A percentile compares a stretch with the other conserved stretches of the same genome.
These are phyloP conservation scores for Micrastur ruficollis DNA, from an alignment of 2,797 vertebrate genomes.

Conservation along the genomic window DNA sequence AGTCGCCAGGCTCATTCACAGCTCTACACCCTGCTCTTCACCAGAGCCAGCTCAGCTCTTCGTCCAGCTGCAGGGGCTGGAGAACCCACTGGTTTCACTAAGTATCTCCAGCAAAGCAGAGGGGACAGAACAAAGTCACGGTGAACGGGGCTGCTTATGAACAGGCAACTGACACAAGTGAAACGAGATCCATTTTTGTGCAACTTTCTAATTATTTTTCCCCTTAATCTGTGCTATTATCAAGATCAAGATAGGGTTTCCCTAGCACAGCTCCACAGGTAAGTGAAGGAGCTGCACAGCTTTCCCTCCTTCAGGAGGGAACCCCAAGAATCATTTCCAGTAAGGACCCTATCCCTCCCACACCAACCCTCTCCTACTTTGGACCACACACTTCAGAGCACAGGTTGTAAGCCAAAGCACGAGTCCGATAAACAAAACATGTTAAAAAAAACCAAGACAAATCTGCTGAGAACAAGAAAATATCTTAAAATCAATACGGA, in stretches of 20 bases:
- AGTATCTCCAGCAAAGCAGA: not conserved
- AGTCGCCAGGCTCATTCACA: not conserved
- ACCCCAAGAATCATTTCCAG: not conserved
- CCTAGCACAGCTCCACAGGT: not conserved
- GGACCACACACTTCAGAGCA: not conserved
- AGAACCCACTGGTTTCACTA: not conserved
- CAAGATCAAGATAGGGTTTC: not conserved
- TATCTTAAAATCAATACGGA: not conserved
- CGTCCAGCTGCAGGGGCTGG: not conserved
- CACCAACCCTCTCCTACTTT: not conserved
- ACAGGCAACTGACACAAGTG: not conserved
- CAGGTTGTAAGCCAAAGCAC: not conserved
- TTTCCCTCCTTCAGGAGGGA: not conserved
- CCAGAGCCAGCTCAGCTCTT: not conserved
- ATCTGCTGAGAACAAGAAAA: not conserved
- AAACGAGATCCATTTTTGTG: not conserved
- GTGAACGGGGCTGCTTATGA: not conserved
- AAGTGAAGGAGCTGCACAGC: not conserved
- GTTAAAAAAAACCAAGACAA: not conserved
- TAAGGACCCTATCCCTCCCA: not conserved
- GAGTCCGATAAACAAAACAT: not conserved
- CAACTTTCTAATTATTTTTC: not conserved
- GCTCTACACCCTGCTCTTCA: rapidly evolving
- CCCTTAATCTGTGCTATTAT: not conserved
- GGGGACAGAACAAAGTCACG: not conserved